phyloP scores from a whole-genome alignment of 2,113 vertebrate genomes.

The Cynocephalus volans region DNA sequence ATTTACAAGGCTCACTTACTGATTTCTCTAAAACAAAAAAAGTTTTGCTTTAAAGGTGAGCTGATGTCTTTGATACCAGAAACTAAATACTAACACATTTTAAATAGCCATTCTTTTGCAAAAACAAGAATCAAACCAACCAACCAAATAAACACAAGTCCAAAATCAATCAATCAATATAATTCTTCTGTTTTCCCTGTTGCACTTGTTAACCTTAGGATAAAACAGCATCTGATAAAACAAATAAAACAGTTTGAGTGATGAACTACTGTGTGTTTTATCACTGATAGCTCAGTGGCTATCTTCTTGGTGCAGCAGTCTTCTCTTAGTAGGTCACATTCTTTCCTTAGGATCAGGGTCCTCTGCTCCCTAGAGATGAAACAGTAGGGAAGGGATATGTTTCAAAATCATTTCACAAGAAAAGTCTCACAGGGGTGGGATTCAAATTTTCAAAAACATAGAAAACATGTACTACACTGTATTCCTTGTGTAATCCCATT shows the following conservation, averaged over 20 bases:
- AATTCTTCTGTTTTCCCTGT: not conserved
- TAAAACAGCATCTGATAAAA: not conserved
- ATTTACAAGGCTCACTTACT: not conserved
- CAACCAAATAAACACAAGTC: not conserved
- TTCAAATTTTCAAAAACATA: not conserved
- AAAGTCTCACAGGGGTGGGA: not conserved
- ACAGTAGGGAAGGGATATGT: not conserved
- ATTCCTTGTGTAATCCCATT: not conserved
- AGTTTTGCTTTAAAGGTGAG: not conserved
- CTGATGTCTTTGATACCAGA: not conserved
- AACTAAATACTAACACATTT: constrained; percentile 52
- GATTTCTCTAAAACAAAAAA: not conserved
- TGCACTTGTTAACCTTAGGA: not conserved
- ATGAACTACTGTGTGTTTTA: too few species aligned
- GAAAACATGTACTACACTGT: not conserved
- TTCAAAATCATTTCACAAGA: not conserved
- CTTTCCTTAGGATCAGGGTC: too few species aligned
- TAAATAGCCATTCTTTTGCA: not conserved
- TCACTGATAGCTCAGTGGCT: not conserved
- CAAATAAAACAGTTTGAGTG: too few species aligned
- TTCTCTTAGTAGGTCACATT: not conserved
- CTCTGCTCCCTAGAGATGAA: not conserved
- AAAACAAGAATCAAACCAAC: constrained; percentile 42
- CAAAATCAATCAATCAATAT: constrained; percentile 10
- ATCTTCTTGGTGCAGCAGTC: not conserved